Evolutionary conservation across 2,113 vertebrate species (phyloP).

Genomic region (Tamias sibiricus): DNA sequence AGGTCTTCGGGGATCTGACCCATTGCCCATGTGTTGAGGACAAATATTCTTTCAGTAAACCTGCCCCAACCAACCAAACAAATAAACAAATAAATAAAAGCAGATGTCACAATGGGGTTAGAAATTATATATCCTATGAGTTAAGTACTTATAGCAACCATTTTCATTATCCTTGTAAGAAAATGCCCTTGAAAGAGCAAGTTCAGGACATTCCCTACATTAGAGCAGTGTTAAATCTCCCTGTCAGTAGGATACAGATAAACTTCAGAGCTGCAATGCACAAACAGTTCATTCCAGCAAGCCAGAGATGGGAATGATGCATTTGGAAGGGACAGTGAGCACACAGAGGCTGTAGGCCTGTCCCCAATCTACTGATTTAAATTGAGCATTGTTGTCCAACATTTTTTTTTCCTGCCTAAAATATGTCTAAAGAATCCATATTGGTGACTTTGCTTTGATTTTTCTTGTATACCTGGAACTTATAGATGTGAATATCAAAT

Average conservation of each 20-base stretch:
- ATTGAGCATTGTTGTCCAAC: neutral
- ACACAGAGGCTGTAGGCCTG: neutral
- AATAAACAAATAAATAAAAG: too few relatives aligned
- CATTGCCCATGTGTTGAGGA: neutral
- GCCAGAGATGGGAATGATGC: neutral
- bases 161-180: constrained; percentile 39
- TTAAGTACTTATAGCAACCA: neutral
- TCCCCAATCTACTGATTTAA: neutral
- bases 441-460: neutral
- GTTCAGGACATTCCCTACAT: neutral
- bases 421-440: neutral
- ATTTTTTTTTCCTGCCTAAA: neutral
- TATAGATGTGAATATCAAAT: constrained; percentile 3
- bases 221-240: constrained; percentile 9
- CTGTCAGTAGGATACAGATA: constrained; percentile 33
- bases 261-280: neutral
- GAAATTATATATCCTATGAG: neutral
- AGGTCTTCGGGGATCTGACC: neutral
- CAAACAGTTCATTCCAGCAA: neutral
- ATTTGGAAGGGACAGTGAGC: neutral
- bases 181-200: constrained; percentile 30
- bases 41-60: neutral
- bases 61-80: neutral
- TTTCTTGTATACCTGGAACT: neutral
- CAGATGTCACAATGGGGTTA: neutral